Conservation (phyloP, 2,888 invertebrate genomes). For the Axea sp. region DNA sequence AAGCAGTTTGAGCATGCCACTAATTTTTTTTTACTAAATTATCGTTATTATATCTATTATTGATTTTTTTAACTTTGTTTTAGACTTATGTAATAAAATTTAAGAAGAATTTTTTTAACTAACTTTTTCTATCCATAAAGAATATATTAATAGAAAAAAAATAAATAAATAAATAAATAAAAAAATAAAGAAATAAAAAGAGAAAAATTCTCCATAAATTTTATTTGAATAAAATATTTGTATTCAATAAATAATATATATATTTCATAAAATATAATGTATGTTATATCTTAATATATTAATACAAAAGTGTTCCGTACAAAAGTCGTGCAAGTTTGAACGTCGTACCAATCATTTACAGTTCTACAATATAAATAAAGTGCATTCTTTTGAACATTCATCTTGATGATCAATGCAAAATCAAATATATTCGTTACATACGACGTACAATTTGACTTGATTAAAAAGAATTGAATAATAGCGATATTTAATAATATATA, state of each 20-base stretch:
- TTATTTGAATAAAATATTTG: too few species aligned
- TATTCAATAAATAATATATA: slow-evolving; percentile 6
- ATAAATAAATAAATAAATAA: too few species aligned
- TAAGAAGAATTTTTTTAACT: too few species aligned
- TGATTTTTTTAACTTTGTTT: too few species aligned
- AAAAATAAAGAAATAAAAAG: too few species aligned
- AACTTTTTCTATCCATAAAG: too few species aligned
- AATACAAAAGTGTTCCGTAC: slow-evolving; percentile 31
- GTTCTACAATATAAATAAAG: slow-evolving; percentile 43
- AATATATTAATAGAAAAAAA: too few species aligned
- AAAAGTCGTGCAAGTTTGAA: slow-evolving; percentile 46
- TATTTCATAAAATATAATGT: slow-evolving; percentile 2
- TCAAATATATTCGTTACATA: slow-evolving; percentile 30
- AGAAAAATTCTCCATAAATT: too few species aligned
- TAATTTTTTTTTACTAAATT: slow-evolving; percentile 56
- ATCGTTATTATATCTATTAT: too few species aligned
- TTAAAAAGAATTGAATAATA: slow-evolving; percentile 32
- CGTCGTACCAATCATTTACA: slow-evolving; percentile 35
- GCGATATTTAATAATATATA: slow-evolving; percentile 21
- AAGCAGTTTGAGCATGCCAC: slow-evolving; percentile 70
- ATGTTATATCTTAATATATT: slow-evolving; percentile 16
- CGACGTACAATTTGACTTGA: slow-evolving; percentile 22
- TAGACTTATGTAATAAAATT: too few species aligned
- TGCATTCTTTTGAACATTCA: slow-evolving; percentile 46
- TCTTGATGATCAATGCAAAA: slow-evolving; percentile 19